Evolutionary conservation across 2,113 vertebrate genomes (phyloP), one percentile per base, ranked within the genome.

Genomic region (Pollimyrus isidori): DNA sequence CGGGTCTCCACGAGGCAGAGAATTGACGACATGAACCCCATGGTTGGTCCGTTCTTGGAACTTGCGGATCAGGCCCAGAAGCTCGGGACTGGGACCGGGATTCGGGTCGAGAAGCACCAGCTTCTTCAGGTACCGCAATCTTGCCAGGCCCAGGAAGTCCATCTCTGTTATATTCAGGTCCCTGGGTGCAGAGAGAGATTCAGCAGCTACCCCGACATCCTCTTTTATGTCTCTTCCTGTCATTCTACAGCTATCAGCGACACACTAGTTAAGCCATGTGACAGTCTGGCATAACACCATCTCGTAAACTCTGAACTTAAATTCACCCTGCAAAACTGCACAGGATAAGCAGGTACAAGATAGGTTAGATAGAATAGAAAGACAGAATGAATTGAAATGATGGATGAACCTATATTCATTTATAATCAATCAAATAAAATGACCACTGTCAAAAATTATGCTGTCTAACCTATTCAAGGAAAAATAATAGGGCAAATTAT

Each of bases 21-120:
- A 90, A 73, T 84, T 76, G 62, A 91, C 42, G 50, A 92, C 89
- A 10, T 91, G 89, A 62, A 92, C 46, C 89, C 91, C 90, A 50
- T 91, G 42, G 52, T 91, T 88, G 56, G 89, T 91, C 56, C 87
- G 89, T 30, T 86, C 17, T 2, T 86, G 65, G 13, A 92, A 69
- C 73, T 91, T 62, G 26, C 84, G 35, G 26, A 88, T 89, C 48
- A 92, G 80, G 35, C 89, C 53, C 48, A 19, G 23, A 3, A 91
- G 73, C 46, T 23, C 13, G 21, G 87, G 62, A 73, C 84, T 89
- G 39, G 53, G 88, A 39, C 48, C 7, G 35, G 19, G 21, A 6
- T n/a, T 21, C 1, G 89, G 58, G 88, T 91, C 89, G 46, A 92
- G 85, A 92, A 93, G 39, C 84, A 89, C 91, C 53, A 93, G 80